Base-by-base conservation (phyloP, 2,797 vertebrate genomes). In the Fistularia tabacaria region DNA sequence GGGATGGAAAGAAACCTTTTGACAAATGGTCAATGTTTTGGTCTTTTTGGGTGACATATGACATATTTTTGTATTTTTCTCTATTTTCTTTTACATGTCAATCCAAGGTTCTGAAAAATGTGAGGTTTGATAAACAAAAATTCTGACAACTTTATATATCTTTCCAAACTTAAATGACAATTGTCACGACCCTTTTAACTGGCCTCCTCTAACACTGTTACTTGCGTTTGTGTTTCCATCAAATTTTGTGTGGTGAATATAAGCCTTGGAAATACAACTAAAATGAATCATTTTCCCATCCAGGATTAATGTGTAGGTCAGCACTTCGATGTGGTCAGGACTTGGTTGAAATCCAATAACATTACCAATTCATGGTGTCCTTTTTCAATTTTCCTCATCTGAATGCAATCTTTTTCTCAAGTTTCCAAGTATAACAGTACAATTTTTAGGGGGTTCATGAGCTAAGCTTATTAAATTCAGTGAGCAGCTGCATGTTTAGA, bases 311-410 rank as follows among this genome's bases (percentile, higher is more conserved):
- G 71, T 85, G 81, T 79, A 84, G 86, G 85, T 83, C 84, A 88
- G 80, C 83, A 79, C 80, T 88, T 76, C 80, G 85, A 87, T 82
- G 77, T 76, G 83, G 73, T 81, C 80, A 73, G 73, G 85, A 87
- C 84, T 81, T 80, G 78, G 78, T 79, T 82, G 66, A 84, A 83
- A 91, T 86, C 82, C 84, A 83, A 86, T 85, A 84, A 76, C 75
- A 87, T 86, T 87, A 84, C 61, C 75, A 65, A 86, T 88, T 83
- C 77, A 86, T 84, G 72, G 77, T 71, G 66, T 83, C 80, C 69
- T 72, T 58, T 55, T 74, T 58, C 59, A 58, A 58, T 8, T n/a
- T 13, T 45, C n/a, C n/a, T 6, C 1, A 36, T 44, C 10, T 4
- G 41, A 71, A 63, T 48, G 36, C 9, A 38, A 56, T 45, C 13